phyloP scores from a whole-genome alignment of 2,797 vertebrate genomes.

The Sardinella longiceps region DNA sequence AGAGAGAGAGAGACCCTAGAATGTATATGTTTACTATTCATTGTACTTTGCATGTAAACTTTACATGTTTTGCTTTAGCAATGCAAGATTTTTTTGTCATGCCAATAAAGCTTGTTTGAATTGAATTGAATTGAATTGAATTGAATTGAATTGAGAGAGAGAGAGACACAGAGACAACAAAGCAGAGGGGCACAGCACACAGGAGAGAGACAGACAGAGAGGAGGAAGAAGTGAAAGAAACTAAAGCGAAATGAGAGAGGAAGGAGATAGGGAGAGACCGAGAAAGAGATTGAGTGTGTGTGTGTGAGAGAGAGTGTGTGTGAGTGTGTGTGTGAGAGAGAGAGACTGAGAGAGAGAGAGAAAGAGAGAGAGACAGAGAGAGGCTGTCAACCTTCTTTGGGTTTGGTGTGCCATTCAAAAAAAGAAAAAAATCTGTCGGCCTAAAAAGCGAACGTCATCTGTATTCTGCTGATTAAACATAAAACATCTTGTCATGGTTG shows the following conservation, averaged over 20 bases:
- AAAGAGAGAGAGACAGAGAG: background rate
- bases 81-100: too few species aligned
- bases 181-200: background rate
- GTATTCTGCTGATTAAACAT: too few species aligned
- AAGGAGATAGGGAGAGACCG: background rate
- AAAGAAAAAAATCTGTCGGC: constrained; percentile 3
- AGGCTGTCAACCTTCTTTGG: background rate
- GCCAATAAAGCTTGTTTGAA: too few species aligned
- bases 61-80: too few species aligned
- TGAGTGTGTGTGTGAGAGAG: too few species aligned
- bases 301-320: too few species aligned
- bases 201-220: background rate
- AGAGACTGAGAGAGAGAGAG: background rate
- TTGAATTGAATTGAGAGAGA: too few species aligned
- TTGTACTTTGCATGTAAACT: too few species aligned
- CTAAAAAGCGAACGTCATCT: constrained; percentile 4
- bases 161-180: background rate
- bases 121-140: too few species aligned
- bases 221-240: background rate
- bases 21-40: too few species aligned
- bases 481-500: background rate
- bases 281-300: too few species aligned
- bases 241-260: background rate
- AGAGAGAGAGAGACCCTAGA: background rate
- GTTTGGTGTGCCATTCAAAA: background rate